These are phyloP conservation scores for Pelmatolapia mariae DNA, from an alignment of 2,113 vertebrate species.

Conservation along the genomic window DNA sequence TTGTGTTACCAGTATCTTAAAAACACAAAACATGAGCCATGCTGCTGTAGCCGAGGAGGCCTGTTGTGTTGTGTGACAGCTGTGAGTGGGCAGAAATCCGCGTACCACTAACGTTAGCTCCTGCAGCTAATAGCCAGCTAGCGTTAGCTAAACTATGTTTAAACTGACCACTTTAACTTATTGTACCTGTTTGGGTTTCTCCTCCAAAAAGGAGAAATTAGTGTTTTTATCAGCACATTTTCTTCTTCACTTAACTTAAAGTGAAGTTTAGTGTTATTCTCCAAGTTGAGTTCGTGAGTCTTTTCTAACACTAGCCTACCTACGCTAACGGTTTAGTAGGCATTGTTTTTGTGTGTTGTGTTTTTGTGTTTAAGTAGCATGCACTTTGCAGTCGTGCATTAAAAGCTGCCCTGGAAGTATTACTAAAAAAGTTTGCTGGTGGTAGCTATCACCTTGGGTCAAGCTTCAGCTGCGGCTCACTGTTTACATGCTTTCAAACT, in stretches of 20 bases:
- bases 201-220: rapidly evolving
- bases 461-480: background rate
- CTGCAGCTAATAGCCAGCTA: background rate
- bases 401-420: background rate
- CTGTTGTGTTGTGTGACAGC: constrained; percentile 54
- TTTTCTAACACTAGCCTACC: constrained; percentile 26
- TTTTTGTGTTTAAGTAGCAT: background rate
- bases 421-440: background rate
- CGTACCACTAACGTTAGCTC: constrained; percentile 1
- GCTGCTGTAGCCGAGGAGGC: constrained; percentile 20
- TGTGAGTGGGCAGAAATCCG: constrained; percentile 42
- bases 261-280: background rate
- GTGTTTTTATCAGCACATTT: background rate
- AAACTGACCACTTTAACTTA: background rate
- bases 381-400: background rate
- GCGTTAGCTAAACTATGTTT: background rate
- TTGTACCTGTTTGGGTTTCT: background rate
- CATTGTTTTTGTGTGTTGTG: constrained; percentile 10
- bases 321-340: background rate
- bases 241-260: background rate
- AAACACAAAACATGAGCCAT: background rate
- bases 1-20: background rate
- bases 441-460: background rate
- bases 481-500: constrained; percentile 37
- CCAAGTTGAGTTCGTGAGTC: background rate